Base-by-base conservation (phyloP, 2,797 vertebrate genomes). In the Microctenopoma stevenorrisi region DNA sequence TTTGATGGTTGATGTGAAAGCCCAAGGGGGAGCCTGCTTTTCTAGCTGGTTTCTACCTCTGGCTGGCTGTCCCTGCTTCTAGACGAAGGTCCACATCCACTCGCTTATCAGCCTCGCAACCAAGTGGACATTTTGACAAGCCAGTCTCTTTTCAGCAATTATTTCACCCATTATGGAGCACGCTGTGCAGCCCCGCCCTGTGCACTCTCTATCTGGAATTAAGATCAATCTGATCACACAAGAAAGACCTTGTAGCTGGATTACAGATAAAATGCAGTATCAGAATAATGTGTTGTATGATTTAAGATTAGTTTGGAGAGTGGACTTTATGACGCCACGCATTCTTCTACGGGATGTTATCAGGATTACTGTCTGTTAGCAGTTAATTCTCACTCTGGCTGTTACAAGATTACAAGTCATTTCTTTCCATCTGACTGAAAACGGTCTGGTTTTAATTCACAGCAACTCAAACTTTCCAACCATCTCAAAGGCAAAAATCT, bases 91-190 rank as follows among this genome's bases (percentile, higher is more conserved):
- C 88, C 79, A 77, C 84, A 84, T 87, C 81, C 86, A 85, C 84
- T 66, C 85, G 80, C 89, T 85, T 86, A 89, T 93, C 90, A 91
- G 66, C 77, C 79, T 72, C 42, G 11, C 82, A 66, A 91, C 48
- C 57, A 86, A 77, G 72, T 64, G 53, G 75, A 64, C 86, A 76
- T 91, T 92, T 86, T 92, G 91, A 92, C 91, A 91, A 86, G 83
- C 85, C 80, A 77, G 86, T 89, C 89, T 92, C 90, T 88, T 91
- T 93, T 90, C 84, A 82, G 81, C 92, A 86, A 91, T 92, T 93
- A 93, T 92, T 92, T 91, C 86, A 86, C 81, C 91, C 89, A 92
- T 92, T 90, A 93, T 83, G 78, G 82, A 86, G 81, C 75, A 69
- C 51, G n/a, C 54, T 70, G 80, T 66, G 68, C 67, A 10, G 63